Base-by-base conservation (phyloP, 2,113 vertebrate species). In the Rousettus leschenaultii region DNA sequence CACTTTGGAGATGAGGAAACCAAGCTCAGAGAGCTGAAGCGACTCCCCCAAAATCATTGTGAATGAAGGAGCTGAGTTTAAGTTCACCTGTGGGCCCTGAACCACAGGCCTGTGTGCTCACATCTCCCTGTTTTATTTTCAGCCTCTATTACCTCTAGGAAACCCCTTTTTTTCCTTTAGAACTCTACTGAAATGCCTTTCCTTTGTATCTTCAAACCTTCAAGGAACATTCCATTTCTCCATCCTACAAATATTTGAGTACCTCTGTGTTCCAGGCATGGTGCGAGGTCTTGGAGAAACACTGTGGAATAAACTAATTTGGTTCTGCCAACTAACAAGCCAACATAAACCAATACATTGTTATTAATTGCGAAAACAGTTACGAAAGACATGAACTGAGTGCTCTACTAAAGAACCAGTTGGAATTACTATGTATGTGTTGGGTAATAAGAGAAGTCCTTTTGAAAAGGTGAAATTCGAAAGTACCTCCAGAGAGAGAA, bases 131-230 rank as follows among this genome's bases (percentile, higher is more conserved):
- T 24, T 45, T 18, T 40, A 65, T 19, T 65, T 90, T 40, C 40
- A 40, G 51, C 33, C 30, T 43, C 45, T 14, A 0, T 45, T 18
- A 28, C 43, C 26, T 65, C 45, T 71, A 35, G 38, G 19, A 26
- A 63, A 63, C 77, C 82, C 95, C 66, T 94, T 30, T 9, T 51
- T 48, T 79, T n/a, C 78, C 83, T 61, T 84, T 65, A 85, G 66
- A 89, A 57, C 57, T 10, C 74, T 40, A 22, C n/a, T 33, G 19
- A 24, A 26, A 38, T 15, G 13, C 10, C 43, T 16, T 57, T 74
- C 87, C 48, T 86, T 70, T 14, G n/a, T 45, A 70, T 68, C 33
- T 45, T 73, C 12, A 70, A 79, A 35, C 16, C 24, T 21, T 48
- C 71, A 63, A 73, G 26, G 15, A 30, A 5, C 63, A 33, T 78